Evolutionary conservation across 1,140 invertebrate species (phyloP), one percentile per base, ranked within the genome.

Genomic region (Drosophila erecta): DNA sequence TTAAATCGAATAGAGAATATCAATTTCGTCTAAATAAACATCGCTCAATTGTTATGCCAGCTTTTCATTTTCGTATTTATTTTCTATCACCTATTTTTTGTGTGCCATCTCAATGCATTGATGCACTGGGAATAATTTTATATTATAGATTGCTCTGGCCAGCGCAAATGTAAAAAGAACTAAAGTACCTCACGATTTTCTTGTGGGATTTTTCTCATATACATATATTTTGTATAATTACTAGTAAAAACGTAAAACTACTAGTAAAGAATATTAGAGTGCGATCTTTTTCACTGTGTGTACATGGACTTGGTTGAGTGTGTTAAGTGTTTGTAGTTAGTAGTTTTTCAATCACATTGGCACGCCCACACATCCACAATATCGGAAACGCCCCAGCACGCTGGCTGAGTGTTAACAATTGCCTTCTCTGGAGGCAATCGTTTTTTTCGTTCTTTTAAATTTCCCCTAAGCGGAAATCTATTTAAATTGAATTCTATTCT

Each of bases 381-480:
- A 43, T 15, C 46, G 72, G 72, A 54, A 57, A 51, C 40, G 49
- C 37, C 38, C 46, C 24, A 58, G 66, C 62, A 47, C 37, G 49
- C 50, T 41, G 77, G 71, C 64, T 71, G 69, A 60, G 77, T 67
- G 60, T 74, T 84, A 76, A 90, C 85, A 90, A 86, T 79, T 81
- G 86, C 83, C 75, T 76, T 79, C 78, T 69, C 59, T 64, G 58
- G 76, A 61, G 53, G 40, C n/a, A 40, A 38, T 40, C 22, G 22
- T n/a, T 20, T 46, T 38, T 53, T 53, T 35, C 33, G 4, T 20
- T 44, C 50, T 81, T 87, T 90, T 90, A 86, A 90, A 90, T 90
- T 90, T 90, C 86, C 86, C 89, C 86, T 90, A 77, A 90, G 87
- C 86, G 86, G 86, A 90, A 90, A 90, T 90, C 86, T 90, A 90